phyloP scores from a whole-genome alignment of 2,888 invertebrate genomes.

The Ctena decussata region DNA sequence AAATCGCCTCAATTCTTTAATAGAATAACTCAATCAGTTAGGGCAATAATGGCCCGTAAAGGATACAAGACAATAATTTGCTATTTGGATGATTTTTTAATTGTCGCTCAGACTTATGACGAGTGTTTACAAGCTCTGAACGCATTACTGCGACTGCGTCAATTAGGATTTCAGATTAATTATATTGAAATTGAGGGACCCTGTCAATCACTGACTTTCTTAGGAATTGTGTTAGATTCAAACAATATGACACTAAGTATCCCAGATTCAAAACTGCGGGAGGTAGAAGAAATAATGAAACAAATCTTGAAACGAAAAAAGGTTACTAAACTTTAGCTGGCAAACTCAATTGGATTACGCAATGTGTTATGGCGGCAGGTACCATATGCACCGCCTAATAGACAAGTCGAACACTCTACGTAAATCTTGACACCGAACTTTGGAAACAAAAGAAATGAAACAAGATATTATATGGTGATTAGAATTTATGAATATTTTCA shows the following conservation, averaged over 20 bases:
- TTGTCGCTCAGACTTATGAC: conserved; percentile 20
- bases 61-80: conserved; percentile 14
- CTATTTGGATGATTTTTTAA: conserved; percentile 37
- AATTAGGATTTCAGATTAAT: conserved; percentile 31
- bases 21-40: conserved; percentile 23
- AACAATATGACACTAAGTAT: conserved; percentile 12
- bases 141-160: background rate
- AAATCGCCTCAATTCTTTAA: background rate
- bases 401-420: background rate
- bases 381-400: conserved; percentile 5
- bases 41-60: too few relatives aligned
- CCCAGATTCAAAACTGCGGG: background rate
- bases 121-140: background rate
- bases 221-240: background rate
- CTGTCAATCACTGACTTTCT: background rate
- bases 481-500: background rate
- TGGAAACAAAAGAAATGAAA: background rate
- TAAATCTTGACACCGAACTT: conserved; percentile 13
- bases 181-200: conserved; percentile 27
- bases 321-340: conserved; percentile 7
- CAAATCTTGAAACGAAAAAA: background rate
- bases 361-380: conserved; percentile 5
- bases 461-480: background rate
- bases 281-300: background rate
- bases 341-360: conserved; percentile 12